phyloP scores from a whole-genome alignment of 2,888 invertebrate genomes.

The Agrotis exclamationis region DNA sequence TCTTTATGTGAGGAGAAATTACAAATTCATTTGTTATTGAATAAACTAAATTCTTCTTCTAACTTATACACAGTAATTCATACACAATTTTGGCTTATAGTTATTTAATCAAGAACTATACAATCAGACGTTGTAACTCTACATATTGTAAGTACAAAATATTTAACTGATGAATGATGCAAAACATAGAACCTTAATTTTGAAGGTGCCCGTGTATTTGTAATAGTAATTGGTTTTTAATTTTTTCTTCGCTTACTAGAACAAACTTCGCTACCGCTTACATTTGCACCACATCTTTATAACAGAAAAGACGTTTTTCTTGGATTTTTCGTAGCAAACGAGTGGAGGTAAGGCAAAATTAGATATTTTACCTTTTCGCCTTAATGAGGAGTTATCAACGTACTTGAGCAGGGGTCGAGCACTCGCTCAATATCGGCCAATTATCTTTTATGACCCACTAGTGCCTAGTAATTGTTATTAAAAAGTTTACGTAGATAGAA shows the following conservation, averaged over 20 bases:
- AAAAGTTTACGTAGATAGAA: conserved; percentile 52
- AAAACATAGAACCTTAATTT: too few species aligned
- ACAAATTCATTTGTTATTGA: neutral
- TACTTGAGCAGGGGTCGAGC: conserved; percentile 68
- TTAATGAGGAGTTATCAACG: conserved; percentile 83
- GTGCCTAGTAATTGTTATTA: conserved; percentile 65
- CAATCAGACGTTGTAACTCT: too few species aligned
- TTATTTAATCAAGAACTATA: too few species aligned
- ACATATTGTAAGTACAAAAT: too few species aligned
- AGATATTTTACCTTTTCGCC: conserved; percentile 78
- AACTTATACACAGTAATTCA: neutral
- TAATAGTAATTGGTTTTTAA: too few species aligned
- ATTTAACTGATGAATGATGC: too few species aligned
- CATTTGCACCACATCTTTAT: conserved; percentile 63
- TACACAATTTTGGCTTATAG: neutral
- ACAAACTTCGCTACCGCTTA: conserved; percentile 15
- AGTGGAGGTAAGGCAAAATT: conserved; percentile 80
- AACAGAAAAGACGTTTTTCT: conserved; percentile 78
- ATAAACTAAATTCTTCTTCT: neutral
- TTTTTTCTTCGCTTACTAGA: neutral
- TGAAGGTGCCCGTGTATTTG: too few species aligned
- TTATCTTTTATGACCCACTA: conserved; percentile 75
- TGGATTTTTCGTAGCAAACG: conserved; percentile 81
- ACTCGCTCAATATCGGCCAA: conserved; percentile 78
- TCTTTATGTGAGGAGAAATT: too few species aligned